Base-by-base conservation (phyloP, 2,888 invertebrate genomes). In the Andrena bucephala region DNA sequence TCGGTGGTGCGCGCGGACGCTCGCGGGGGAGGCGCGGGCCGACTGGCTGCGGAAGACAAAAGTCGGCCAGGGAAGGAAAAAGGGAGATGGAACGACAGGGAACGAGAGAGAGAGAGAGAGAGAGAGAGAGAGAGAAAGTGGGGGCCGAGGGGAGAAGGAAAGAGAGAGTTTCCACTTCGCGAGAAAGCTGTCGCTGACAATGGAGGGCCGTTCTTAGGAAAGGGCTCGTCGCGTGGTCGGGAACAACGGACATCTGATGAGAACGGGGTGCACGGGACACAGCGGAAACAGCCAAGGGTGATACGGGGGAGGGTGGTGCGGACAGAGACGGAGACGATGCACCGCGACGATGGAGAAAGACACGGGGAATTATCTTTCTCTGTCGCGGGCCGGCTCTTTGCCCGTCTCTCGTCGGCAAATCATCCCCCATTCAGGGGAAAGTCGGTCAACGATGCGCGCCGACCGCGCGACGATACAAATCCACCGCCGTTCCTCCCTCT, bases 381-480 rank as follows among this genome's bases (percentile, higher is more conserved):
- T 10, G 24, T 66, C 63, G 69, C 50, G 65, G 80, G 31, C 57
- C 74, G 83, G 69, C 72, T 59, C 73, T 81, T 78, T 52, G 81
- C 57, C 73, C 52, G 73, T 73, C 62, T 68, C 65, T 65, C 29
- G 36, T 60, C 79, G 33, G 81, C 86, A 85, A 87, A 90, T 89
- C 86, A 87, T 84, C 85, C 57, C 57, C 57, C 84, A 85, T 89
- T 85, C 82, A 83, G 78, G 67, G 77, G 76, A 88, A 91, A 90
- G 89, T 90, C 90, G 91, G 90, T 88, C 90, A 89, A 83, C 87
- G 83, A 83, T 80, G 79, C 78, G 69, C 50, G 52, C 31, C 57
- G 63, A 82, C 75, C 74, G 60, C 71, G 62, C 74, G 72, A 77
- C 81, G 84, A 81, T 85, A 77, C 81, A 75, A 84, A 85, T 81